Base-by-base conservation (phyloP, 2,113 vertebrate species). In the Tenebrosternarchus preto region DNA sequence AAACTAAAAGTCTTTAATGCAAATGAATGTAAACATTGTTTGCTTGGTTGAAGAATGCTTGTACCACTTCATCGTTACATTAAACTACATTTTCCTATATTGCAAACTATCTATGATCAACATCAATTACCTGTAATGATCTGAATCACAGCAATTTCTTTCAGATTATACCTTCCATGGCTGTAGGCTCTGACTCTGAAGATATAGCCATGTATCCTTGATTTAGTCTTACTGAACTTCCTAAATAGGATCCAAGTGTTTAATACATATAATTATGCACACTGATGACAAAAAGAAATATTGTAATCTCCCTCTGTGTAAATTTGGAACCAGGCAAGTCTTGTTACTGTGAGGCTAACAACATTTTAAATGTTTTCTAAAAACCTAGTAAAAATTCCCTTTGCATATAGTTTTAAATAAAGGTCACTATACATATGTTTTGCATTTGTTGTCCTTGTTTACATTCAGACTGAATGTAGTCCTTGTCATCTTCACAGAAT, bases 391-490 rank as follows among this genome's bases (percentile, higher is more conserved):
- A 50, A 50, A 33, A 31, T 31, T 29, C 25, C 16, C 27, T 50
- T 76, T 46, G 12, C 60, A 63, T 25, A 25, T 29, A 63, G 15
- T 27, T 63, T 27, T 11, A 61, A 61, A 61, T 3, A 1, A 12
- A 25, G 60, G 3, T 33, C 27, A 20, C 17, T n/a, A 66, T 33
- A 50, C 46, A 63, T 22, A 53, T 66, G 20, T 1, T 6, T 67
- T 16, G 31, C 55, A 36, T 36, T 56, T 77, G 63, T 66, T 68
- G 16, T 55, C n/a, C 17, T 36, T n/a, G n/a, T 61, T 61, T 75
- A 2, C 19, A 33, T 9, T 29, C 6, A 17, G 55, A 11, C 9
- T 7, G n/a, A 73, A 63, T 71, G 15, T 70, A 39, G 60, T 16
- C 46, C 20, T 53, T 50, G 20, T 63, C 60, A 22, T 24, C 29